phyloP scores from a whole-genome alignment of 2,888 invertebrate species.

The Marasmarcha lunaedactyla region DNA sequence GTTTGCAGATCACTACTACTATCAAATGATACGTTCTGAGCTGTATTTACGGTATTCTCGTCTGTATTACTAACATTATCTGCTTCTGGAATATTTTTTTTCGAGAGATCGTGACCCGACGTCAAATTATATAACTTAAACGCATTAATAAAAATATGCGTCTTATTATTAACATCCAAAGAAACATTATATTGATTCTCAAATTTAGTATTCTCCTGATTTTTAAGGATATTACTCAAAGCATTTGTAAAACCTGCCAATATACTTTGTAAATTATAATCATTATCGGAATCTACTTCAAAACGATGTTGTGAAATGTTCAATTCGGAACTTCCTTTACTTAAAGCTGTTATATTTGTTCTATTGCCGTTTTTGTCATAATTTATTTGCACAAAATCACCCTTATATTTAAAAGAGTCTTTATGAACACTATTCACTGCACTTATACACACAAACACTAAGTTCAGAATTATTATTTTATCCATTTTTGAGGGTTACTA shows the following conservation, averaged over 20 bases:
- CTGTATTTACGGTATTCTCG: too few species aligned
- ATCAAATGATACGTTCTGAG: too few species aligned
- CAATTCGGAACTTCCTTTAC: not conserved
- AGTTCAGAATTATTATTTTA: slow-evolving; percentile 11
- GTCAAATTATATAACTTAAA: too few species aligned
- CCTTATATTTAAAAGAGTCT: slow-evolving; percentile 33
- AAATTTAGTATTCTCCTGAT: not conserved
- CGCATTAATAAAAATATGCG: too few species aligned
- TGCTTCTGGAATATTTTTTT: too few species aligned
- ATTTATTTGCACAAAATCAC: slow-evolving; percentile 23
- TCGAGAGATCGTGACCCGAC: too few species aligned
- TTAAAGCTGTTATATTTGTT: not conserved
- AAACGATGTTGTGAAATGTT: slow-evolving; percentile 7
- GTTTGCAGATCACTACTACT: too few species aligned
- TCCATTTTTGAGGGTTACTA: not conserved
- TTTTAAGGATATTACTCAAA: too few species aligned
- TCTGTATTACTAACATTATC: too few species aligned
- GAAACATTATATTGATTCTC: not conserved
- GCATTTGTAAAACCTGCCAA: too few species aligned
- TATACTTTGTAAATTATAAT: too few species aligned
- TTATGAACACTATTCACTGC: slow-evolving; percentile 20
- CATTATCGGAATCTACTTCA: slow-evolving; percentile 3
- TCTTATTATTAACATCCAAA: too few species aligned
- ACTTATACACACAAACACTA: slow-evolving; percentile 20
- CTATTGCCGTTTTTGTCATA: slow-evolving; percentile 14